Evolutionary conservation across 2,113 vertebrate species (phyloP).

Genomic region (Percina caprodes): DNA sequence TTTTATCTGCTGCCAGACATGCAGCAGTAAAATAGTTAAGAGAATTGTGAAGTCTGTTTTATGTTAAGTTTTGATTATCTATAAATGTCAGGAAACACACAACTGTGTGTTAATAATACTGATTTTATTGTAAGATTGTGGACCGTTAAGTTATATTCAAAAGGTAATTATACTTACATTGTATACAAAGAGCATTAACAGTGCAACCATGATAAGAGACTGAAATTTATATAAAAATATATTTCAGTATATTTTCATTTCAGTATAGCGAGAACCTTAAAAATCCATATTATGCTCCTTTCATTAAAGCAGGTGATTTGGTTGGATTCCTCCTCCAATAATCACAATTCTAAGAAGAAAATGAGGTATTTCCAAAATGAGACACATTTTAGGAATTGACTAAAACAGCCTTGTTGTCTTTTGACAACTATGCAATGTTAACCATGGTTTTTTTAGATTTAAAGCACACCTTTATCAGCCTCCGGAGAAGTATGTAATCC

Average conservation of each 20-base stretch:
- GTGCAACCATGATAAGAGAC: constrained; percentile 20
- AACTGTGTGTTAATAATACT: constrained; percentile 38
- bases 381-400: constrained; percentile 30
- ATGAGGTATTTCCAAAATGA: constrained; percentile 32
- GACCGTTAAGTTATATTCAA: constrained; percentile 14
- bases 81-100: constrained; percentile 51
- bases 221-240: constrained; percentile 23
- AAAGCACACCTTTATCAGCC: constrained; percentile 49
- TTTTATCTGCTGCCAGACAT: constrained; percentile 52
- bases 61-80: constrained; percentile 50
- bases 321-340: not conserved
- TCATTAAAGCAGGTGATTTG: constrained; percentile 25
- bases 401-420: constrained; percentile 21
- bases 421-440: constrained; percentile 36
- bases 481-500: constrained; percentile 42
- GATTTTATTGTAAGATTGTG: constrained; percentile 43
- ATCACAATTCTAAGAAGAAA: constrained; percentile 5
- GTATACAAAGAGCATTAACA: constrained; percentile 20
- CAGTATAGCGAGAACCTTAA: not conserved
- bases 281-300: constrained; percentile 4
- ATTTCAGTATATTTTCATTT: constrained; percentile 35
- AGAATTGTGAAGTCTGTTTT: constrained; percentile 53
- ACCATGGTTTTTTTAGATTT: constrained; percentile 37
- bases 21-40: constrained; percentile 53
- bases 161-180: constrained; percentile 40